Base-by-base conservation (phyloP, 2,888 invertebrate genomes). In the Spisula subtruncata region DNA sequence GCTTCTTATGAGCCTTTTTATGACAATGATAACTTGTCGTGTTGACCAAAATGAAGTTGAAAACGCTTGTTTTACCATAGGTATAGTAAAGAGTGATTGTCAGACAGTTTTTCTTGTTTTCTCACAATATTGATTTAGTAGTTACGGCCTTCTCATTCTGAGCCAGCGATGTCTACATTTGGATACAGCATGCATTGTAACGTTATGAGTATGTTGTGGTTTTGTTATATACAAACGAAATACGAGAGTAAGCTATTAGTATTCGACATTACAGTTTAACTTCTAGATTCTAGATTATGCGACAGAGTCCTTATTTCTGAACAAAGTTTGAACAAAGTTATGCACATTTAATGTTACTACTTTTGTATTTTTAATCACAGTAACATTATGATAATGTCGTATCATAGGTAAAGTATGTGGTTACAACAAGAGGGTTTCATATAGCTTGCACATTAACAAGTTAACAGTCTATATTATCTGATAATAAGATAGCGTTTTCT, bases 401-500 rank as follows among this genome's bases (percentile, higher is more conserved):
- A 66, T 25, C 60, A 66, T 66, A 25, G 60, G 5, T n/a, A 66
- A 66, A 66, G 25, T 66, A 66, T 66, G 20, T 66, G 25, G n/a
- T 25, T 25, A 25, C 12, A 66, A 10, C n/a, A 66, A 25, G 60
- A 66, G 60, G 8, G 25, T 10, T 10, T 66, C 60, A 66, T 25
- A 66, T 66, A n/a, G 20, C n/a, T 66, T 66, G 25, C n/a, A 66
- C 60, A 25, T 56, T 56, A 56, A 20, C 18, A n/a, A 20, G 56
- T 56, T 56, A 56, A 66, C n/a, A 10, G 5, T 25, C 6, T 25
- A 25, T 66, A 60, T 66, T 25, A 66, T 25, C n/a, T n/a, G 60
- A 66, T 66, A 66, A 66, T 25, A n/a, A 66, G 60, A 66, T 66
- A 66, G n/a, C 60, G 60, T 25, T 66, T 66, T 25, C 10, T 66